Evolutionary conservation across 1,140 invertebrate species (phyloP), one percentile per base, ranked within the genome.

Genomic region (Drosophila fuyamai): DNA sequence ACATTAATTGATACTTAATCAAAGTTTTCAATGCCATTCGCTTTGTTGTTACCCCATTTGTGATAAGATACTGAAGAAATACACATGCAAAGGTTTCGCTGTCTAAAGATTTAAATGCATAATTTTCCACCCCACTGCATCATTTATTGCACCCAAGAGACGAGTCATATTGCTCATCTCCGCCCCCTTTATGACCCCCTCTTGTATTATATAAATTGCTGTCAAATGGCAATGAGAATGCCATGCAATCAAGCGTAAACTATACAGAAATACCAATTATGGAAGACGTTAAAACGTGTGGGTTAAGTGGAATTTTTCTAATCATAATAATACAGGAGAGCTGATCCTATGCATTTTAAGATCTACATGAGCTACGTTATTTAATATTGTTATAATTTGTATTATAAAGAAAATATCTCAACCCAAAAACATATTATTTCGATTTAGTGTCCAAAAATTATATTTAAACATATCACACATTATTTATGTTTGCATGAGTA

Each of bases 241-340:
- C 43, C 47, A 51, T 51, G 83, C 83, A 86, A 88, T 88, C 76
- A 72, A 74, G 66, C 83, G 63, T 82, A 46, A 66, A 86, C 81
- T 70, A 68, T 57, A 72, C 44, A 76, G 70, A 48, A 78, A 50
- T 63, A 51, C 32, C 57, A 70, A 58, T 78, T 75, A 80, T 56
- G 56, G 58, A 40, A 70, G 29, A 57, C 40, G 47, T 35, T 70
- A 58, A 36, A 55, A 70, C 55, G 65, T 48, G 67, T 70, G 65
- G 67, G 50, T 36, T 71, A 58, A 71, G 43, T 57, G 65, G 43
- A 57, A 70, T 48, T 38, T 48, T 38, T 57, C 65, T 71, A 70
- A 71, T 70, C 65, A 58, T 35, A 10, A 29, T 13, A 35, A 18
- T 18, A 12, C 32, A 6, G 48, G n/a, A 35, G n/a, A 35, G 9